phyloP scores from a whole-genome alignment of 2,888 invertebrate genomes.

The Urechis unicinctus region DNA sequence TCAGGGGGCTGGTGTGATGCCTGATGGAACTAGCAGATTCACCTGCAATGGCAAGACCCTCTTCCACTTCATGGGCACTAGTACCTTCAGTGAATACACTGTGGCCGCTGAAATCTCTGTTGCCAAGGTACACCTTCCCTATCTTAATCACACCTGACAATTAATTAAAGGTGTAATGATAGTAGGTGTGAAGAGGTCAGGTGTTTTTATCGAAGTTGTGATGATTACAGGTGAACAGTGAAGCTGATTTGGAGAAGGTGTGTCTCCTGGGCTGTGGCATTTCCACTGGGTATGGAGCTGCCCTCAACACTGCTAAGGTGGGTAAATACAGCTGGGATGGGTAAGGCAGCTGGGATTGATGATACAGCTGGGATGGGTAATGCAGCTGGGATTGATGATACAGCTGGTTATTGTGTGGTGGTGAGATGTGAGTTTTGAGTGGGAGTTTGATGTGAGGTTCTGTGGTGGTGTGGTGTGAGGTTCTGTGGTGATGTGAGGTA shows the following conservation, averaged over 20 bases:
- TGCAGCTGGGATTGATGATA: no score
- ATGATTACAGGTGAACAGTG: constrained; percentile 29
- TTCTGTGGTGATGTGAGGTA: no score
- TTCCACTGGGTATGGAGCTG: constrained; percentile 62
- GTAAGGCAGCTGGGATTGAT: no score
- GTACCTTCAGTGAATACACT: constrained; percentile 50
- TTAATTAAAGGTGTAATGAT: neutral
- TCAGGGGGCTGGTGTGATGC: constrained; percentile 50
- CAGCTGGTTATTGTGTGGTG: no score
- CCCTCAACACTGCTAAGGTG: constrained; percentile 47
- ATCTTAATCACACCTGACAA: neutral
- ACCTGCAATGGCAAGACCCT: constrained; percentile 48
- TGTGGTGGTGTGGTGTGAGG: no score
- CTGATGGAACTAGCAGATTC: constrained; percentile 50
- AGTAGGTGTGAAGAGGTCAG: neutral
- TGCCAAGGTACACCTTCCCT: constrained; percentile 66
- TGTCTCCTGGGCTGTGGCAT: constrained; percentile 52
- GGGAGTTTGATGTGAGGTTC: no score
- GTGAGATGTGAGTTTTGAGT: no score
- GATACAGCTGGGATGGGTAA: no score
- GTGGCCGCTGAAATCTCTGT: constrained; percentile 68
- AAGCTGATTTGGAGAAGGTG: constrained; percentile 44
- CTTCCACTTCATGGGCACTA: constrained; percentile 50
- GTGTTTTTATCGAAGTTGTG: neutral
- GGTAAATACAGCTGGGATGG: no score